phyloP scores from a whole-genome alignment of 1,140 invertebrate species.

The Hylaeus volcanicus region DNA sequence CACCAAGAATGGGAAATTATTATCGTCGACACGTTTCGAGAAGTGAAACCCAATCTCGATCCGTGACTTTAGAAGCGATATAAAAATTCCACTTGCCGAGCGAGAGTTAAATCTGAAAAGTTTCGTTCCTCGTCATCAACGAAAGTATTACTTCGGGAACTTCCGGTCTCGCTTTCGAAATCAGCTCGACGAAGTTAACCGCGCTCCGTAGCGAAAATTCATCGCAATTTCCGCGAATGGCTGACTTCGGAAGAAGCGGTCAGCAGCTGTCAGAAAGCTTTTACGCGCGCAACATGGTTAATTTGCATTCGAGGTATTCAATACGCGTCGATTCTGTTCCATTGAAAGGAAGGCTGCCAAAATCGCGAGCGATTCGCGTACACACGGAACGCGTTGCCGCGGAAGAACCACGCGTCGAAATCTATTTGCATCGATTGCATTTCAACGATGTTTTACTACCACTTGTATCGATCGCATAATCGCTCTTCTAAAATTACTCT shows the following conservation, averaged over 20 bases:
- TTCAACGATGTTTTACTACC: slow-evolving; percentile 23
- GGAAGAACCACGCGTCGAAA: neutral
- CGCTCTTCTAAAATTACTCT: slow-evolving; percentile 26
- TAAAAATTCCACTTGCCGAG: no score
- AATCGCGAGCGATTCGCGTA: neutral
- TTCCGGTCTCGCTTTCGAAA: neutral
- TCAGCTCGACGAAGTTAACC: neutral
- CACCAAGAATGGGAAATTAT: no score
- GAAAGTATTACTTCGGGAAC: neutral
- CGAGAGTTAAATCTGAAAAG: no score
- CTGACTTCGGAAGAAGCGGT: no score
- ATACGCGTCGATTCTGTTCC: slow-evolving; percentile 14
- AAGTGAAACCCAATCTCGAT: no score
- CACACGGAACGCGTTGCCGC: neutral
- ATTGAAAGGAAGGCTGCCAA: slow-evolving; percentile 46
- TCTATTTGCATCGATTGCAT: slow-evolving; percentile 43
- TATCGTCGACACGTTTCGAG: no score
- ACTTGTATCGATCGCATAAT: slow-evolving; percentile 25
- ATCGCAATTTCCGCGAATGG: neutral
- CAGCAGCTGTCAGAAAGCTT: neutral
- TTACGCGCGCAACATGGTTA: neutral
- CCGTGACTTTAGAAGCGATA: no score
- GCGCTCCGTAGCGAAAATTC: neutral
- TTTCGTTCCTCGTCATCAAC: neutral
- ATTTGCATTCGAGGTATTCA: slow-evolving; percentile 29